These are phyloP conservation scores for Gastrophryne carolinensis DNA, from an alignment of 2,797 vertebrate genomes.

Conservation along the genomic window DNA sequence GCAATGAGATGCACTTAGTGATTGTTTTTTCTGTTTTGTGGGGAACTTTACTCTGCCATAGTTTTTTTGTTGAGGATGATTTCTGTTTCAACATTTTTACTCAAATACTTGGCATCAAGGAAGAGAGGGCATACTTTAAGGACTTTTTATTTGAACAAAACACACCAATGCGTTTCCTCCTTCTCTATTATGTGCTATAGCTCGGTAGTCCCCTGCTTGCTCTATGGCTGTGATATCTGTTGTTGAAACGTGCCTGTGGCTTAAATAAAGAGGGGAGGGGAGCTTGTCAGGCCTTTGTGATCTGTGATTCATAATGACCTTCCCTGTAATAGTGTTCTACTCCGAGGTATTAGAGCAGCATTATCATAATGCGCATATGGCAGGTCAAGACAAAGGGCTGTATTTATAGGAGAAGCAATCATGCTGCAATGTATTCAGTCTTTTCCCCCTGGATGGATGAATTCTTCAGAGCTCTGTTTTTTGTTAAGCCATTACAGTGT, in stretches of 20 bases:
- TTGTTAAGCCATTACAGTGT: too few relatives aligned
- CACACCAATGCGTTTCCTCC: too few relatives aligned
- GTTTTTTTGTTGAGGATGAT: too few relatives aligned
- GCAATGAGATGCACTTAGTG: too few relatives aligned
- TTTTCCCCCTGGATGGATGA: constrained; percentile 1
- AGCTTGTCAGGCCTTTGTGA: constrained; percentile 14
- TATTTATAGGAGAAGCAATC: constrained; percentile 7
- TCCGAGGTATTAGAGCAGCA: constrained; percentile 27
- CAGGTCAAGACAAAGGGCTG: constrained; percentile 25
- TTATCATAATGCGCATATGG: constrained; percentile 34
- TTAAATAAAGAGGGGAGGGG: constrained; percentile 14
- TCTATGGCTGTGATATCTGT: not conserved
- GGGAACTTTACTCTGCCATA: too few relatives aligned
- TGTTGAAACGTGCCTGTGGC: constrained; percentile 14
- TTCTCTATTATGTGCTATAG: not conserved
- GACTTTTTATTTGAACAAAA: too few relatives aligned
- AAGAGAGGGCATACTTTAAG: too few relatives aligned
- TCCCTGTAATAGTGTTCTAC: constrained; percentile 24
- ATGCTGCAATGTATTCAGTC: not conserved
- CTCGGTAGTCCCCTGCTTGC: not conserved
- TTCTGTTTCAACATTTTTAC: too few relatives aligned
- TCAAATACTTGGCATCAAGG: too few relatives aligned
- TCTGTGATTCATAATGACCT: constrained; percentile 31
- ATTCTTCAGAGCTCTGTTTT: too few relatives aligned
- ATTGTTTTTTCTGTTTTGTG: too few relatives aligned